Evolutionary conservation across 2,113 vertebrate genomes (phyloP), one percentile per base, ranked within the genome.

Genomic region (Rafetus swinhoei): DNA sequence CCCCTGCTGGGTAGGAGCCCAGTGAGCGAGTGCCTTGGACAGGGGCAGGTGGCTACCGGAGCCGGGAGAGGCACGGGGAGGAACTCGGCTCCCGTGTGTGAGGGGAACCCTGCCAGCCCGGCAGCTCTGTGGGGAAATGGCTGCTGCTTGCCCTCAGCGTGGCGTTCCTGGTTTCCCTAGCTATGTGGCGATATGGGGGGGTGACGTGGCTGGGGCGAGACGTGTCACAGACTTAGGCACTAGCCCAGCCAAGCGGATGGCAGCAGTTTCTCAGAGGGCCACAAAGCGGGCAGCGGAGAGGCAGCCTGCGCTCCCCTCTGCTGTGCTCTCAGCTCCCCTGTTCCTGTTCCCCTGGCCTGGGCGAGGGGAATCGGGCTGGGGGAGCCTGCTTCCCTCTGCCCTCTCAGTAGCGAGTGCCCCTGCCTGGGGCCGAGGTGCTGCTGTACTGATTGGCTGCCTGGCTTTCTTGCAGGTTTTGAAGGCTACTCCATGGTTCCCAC

Each of bases 401-500:
- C 88, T 82, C 87, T 72, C 91, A 77, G 80, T 86, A 52, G 0
- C 15, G 79, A 90, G 25, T 82, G 89, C 8, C 80, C 82, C 92
- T 96, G 81, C 80, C 81, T 72, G 91, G 60, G n/a, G 77, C 74
- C 45, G 13, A 55, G 84, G 55, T 85, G 18, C 53, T 27, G 84
- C 81, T 93, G 81, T 84, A 11, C 95, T 96, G 91, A 87, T 95
- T 96, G 35, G 97, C 74, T 98, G 54, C 88, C 88, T 74, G 95
- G 72, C 19, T 96, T 98, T 95, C 98, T 95, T 98, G 97, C 98
- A 99, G 99, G 99, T 91, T 99, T 99, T 89, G 99, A 99, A 98
- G 99, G 99, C 95, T 99, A 99, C 96, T 99, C 99, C 96, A 99
- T 99, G 99, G 99, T 99, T 95, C 99, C 99, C 91, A 99, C 99